phyloP scores from a whole-genome alignment of 2,888 invertebrate genomes.

The Pseudolycoriella hygida region DNA sequence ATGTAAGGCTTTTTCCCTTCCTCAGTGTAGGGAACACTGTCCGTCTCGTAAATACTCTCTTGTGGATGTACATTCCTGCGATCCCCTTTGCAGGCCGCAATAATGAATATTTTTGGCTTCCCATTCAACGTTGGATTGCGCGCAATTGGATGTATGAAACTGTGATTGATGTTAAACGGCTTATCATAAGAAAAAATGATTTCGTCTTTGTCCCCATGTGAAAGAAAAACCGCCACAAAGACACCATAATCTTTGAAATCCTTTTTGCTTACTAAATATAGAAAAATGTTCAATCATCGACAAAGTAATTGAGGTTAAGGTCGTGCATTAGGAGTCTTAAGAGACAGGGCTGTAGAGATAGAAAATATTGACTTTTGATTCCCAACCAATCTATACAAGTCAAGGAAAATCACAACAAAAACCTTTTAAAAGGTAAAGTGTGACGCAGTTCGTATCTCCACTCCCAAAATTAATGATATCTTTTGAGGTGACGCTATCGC shows the following conservation, averaged over 20 bases:
- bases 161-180: slow-evolving; percentile 20
- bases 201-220: slow-evolving; percentile 22
- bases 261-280: slow-evolving; percentile 18
- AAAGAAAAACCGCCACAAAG: slow-evolving; percentile 21
- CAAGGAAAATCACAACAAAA: no score
- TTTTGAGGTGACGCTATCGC: no score
- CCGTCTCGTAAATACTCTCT: neutral
- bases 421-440: no score
- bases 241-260: slow-evolving; percentile 20
- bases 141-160: slow-evolving; percentile 22
- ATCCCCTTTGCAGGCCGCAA: slow-evolving; percentile 26
- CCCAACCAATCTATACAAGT: no score
- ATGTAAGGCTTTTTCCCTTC: neutral
- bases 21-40: neutral
- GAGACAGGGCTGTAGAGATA: no score
- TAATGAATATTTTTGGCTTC: slow-evolving; percentile 25
- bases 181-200: slow-evolving; percentile 21
- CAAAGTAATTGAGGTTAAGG: neutral
- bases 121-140: slow-evolving; percentile 19
- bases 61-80: neutral
- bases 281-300: no score
- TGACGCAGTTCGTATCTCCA: no score
- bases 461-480: no score
- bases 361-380: no score
- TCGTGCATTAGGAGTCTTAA: no score